Percentiles rank a stretch among this genome's conserved stretches.
These are phyloP conservation scores for Ctenoplectra terminalis DNA, from an alignment of 1,140 invertebrate species.

Conservation along the genomic window DNA sequence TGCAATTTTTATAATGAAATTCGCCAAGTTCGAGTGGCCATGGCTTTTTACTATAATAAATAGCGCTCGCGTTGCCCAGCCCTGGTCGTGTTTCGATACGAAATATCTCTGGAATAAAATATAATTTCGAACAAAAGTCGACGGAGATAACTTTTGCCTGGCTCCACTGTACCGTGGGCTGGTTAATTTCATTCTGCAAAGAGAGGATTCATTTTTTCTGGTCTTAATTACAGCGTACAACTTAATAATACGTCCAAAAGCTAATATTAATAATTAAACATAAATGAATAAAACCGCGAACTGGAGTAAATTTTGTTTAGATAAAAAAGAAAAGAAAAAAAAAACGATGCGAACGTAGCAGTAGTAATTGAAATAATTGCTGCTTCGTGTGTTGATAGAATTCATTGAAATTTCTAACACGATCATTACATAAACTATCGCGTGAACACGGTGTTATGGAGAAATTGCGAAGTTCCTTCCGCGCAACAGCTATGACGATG, in stretches of 20 bases:
- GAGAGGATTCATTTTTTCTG: not conserved
- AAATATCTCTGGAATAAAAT: not conserved
- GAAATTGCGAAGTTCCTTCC: conserved; percentile 30
- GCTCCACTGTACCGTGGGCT: not conserved
- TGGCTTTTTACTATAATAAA: not conserved
- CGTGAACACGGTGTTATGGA: not conserved
- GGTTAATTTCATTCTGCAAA: not conserved
- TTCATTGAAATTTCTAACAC: not conserved
- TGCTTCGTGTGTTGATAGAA: no score
- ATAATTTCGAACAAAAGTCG: not conserved
- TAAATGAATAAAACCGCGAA: not conserved
- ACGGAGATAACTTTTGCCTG: not conserved
- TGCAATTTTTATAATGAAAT: conserved; percentile 32
- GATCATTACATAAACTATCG: conserved; percentile 7
- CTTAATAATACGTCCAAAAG: not conserved
- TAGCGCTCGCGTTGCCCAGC: not conserved
- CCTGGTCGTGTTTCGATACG: not conserved
- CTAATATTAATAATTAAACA: not conserved
- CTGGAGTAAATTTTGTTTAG: no score
- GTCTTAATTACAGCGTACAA: not conserved
- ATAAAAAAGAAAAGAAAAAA: no score
- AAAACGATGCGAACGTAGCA: no score
- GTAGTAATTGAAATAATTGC: no score
- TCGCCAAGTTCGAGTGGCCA: conserved; percentile 11
- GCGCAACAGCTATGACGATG: conserved; percentile 22